Conservation (phyloP, 2,797 vertebrate genomes). For the Scarus forsteni region DNA sequence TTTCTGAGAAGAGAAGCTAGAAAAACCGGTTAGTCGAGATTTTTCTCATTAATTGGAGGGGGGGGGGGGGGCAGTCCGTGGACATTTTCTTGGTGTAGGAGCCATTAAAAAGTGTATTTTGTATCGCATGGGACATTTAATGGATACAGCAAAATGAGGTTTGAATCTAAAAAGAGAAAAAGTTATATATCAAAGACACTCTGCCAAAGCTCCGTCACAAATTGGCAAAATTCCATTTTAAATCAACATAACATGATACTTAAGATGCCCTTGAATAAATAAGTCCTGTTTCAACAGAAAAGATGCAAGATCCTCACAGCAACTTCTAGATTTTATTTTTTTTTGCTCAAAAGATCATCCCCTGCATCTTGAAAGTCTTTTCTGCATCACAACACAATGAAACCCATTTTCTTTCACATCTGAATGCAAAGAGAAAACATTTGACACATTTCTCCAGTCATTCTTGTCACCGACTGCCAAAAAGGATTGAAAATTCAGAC, state of each 20-base stretch:
- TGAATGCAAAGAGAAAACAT: conserved; percentile 62
- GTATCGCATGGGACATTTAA: too few relatives aligned
- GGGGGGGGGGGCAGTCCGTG: too few relatives aligned
- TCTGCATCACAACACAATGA: conserved; percentile 66
- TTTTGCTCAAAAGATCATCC: conserved; percentile 65
- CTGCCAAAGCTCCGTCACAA: neutral
- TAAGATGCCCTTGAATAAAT: neutral
- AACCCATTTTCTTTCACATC: conserved; percentile 56
- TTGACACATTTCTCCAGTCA: conserved; percentile 48
- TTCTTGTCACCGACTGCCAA: conserved; percentile 23
- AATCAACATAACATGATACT: neutral
- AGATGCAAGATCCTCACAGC: conserved; percentile 44
- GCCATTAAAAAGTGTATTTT: too few relatives aligned
- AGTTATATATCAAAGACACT: neutral
- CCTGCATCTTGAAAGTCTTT: conserved; percentile 72
- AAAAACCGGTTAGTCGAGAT: too few relatives aligned
- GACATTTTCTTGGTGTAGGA: too few relatives aligned
- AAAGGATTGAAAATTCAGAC: conserved; percentile 27
- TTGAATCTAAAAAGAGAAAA: neutral
- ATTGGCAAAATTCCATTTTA: neutral
- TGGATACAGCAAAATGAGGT: too few relatives aligned
- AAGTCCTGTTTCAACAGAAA: conserved; percentile 9
- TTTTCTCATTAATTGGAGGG: too few relatives aligned
- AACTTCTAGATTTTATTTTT: conserved; percentile 80
- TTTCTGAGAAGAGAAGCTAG: too few relatives aligned